Evolutionary conservation across 1,140 invertebrate genomes (phyloP), one percentile per base, ranked within the genome.

Genomic region (Scaptomyza pallida): DNA sequence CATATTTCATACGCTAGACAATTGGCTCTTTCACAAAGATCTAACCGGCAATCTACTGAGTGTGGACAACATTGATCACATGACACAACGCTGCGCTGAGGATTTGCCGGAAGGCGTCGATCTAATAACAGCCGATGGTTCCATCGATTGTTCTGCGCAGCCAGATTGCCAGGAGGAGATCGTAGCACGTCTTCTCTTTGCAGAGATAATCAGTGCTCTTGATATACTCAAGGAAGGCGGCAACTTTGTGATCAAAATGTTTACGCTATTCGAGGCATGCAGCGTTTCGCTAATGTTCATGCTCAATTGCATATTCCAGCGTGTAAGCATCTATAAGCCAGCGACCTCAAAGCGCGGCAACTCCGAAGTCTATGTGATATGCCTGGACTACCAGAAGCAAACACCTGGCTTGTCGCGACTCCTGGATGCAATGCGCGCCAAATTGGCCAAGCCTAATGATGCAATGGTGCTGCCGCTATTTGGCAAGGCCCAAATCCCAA

Each of bases 261-360:
- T 99, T 83, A 99, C 98, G 1, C 93, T 96, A 45, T 98, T 97
- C 90, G 97, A 99, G 90, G 93, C 95, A 60, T 92, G 94, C 12
- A 95, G 97, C 2, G 92, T 98, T 0, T 95, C 94, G 54, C 88
- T 98, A 2, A 82, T 99, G 17, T 98, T 96, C 89, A 90, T 99
- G 1, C 92, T 99, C 0, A 94, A 94, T 73, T 95, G 94, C 78
- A 35, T 81, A n/a, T 88, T 94, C 15, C 76, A 93, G 16, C 86
- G 94, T 75, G 94, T 98, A 0, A 92, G 93, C 63, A 92, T 97
- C 3, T 96, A 95, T 74, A 99, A 99, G 91, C 98, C 98, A 6
- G 95, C 94, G 0, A 97, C 96, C 0, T 99, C 97, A 41, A 98
- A 98, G 90, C 94, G 96, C 85, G 98, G 98, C 9, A 99, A 99